Evolutionary conservation across 1,140 invertebrate genomes (phyloP).

Genomic region (Meloidogyne hapla): DNA sequence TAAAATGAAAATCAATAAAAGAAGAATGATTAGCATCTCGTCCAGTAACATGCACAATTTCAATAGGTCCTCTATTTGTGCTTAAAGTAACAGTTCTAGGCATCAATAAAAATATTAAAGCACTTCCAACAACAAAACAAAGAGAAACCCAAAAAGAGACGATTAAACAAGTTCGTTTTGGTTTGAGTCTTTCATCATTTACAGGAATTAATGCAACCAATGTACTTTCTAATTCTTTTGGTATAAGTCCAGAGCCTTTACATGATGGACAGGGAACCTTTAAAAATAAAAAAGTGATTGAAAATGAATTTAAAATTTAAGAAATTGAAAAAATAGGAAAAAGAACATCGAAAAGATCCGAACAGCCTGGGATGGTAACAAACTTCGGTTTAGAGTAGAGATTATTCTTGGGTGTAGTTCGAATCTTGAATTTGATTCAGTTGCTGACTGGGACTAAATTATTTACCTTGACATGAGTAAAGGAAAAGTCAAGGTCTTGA

Average conservation of each 20-base stretch:
- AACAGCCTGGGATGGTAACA: no score
- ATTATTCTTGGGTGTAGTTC: no score
- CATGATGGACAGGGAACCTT: conserved; percentile 65
- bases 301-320: not conserved
- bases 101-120: conserved; percentile 48
- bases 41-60: conserved; percentile 40
- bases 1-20: conserved; percentile 47
- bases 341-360: no score
- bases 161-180: conserved; percentile 60
- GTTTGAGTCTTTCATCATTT: conserved; percentile 65
- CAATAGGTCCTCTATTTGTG: conserved; percentile 35
- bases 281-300: not conserved
- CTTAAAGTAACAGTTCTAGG: conserved; percentile 47
- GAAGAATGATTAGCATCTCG: conserved; percentile 18
- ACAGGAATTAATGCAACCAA: conserved; percentile 66
- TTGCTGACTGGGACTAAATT: no score
- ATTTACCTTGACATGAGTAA: no score
- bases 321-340: no score
- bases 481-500: no score
- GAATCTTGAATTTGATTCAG: no score
- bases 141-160: conserved; percentile 44
- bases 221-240: conserved; percentile 65
- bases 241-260: conserved; percentile 63
- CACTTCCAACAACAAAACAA: conserved; percentile 40
- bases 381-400: no score